phyloP scores from a whole-genome alignment of 2,888 invertebrate genomes.

The Ligdia adustata region DNA sequence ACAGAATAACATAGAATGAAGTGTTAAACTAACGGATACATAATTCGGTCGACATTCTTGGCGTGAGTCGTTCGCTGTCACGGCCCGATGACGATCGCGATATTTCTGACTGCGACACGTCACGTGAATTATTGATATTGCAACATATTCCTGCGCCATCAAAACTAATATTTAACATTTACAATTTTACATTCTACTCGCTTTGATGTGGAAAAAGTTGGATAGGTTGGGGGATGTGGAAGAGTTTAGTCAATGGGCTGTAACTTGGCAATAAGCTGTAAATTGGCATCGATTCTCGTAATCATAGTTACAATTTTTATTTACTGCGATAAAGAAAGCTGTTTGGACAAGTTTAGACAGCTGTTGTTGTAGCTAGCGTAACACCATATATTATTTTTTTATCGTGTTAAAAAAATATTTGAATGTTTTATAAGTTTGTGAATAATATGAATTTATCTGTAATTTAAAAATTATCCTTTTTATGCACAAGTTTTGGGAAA shows the following conservation, averaged over 20 bases:
- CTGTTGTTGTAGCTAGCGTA: no score
- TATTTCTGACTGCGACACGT: constrained; percentile 49
- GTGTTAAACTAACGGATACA: constrained; percentile 52
- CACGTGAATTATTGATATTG: constrained; percentile 44
- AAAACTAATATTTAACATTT: constrained; percentile 17
- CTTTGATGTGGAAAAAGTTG: constrained; percentile 20
- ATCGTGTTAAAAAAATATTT: no score
- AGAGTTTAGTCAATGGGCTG: constrained; percentile 2
- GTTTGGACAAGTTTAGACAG: no score
- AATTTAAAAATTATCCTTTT: no score
- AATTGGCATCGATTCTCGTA: no score
- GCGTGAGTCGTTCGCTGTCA: constrained; percentile 46
- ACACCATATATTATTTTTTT: no score
- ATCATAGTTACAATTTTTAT: no score
- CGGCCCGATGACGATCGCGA: constrained; percentile 51
- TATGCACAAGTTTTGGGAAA: no score
- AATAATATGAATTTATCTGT: no score
- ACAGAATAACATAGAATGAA: not conserved
- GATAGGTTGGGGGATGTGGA: constrained; percentile 5
- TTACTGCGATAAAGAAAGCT: no score
- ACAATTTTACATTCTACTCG: constrained; percentile 9
- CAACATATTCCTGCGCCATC: constrained; percentile 31
- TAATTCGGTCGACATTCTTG: constrained; percentile 62
- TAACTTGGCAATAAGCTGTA: no score
- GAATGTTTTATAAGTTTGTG: no score